Evolutionary conservation across 2,113 vertebrate genomes (phyloP).

Genomic region (Lagopus muta): DNA sequence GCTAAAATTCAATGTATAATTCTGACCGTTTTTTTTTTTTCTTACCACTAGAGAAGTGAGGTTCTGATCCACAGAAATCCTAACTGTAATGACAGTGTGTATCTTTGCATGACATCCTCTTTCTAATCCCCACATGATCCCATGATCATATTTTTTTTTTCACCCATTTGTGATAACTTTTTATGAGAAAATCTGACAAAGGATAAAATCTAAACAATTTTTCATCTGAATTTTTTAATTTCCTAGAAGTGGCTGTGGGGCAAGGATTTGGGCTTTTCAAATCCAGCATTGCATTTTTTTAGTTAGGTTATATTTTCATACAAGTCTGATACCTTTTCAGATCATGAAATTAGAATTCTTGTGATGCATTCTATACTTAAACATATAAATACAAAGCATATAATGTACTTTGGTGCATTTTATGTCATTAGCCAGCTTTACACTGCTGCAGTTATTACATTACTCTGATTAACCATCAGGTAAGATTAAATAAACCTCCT

Average conservation of each 20-base stretch:
- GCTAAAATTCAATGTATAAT: not conserved
- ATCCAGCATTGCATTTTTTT: not conserved
- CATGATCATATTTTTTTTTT: not conserved
- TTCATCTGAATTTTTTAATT: not conserved
- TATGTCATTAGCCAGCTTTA: conserved; percentile 16
- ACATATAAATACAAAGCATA: not conserved
- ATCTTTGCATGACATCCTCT: not conserved
- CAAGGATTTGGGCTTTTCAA: not conserved
- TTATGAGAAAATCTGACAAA: not conserved
- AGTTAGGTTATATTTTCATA: not conserved
- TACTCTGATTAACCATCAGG: conserved; percentile 36
- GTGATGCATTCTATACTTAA: not conserved
- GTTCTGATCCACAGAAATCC: not conserved
- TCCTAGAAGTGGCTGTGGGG: not conserved
- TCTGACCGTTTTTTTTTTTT: not conserved
- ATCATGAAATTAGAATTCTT: not conserved
- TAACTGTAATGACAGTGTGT: not conserved
- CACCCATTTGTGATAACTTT: not conserved
- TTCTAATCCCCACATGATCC: too few relatives aligned
- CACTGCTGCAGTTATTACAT: conserved; percentile 36
- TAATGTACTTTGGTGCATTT: not conserved
- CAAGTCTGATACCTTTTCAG: not conserved
- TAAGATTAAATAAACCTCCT: conserved; percentile 53
- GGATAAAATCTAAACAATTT: not conserved
- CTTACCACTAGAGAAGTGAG: not conserved